Base-by-base conservation (phyloP, 92 coral and sea anemone species). In the Palythoa heliodiscus region DNA sequence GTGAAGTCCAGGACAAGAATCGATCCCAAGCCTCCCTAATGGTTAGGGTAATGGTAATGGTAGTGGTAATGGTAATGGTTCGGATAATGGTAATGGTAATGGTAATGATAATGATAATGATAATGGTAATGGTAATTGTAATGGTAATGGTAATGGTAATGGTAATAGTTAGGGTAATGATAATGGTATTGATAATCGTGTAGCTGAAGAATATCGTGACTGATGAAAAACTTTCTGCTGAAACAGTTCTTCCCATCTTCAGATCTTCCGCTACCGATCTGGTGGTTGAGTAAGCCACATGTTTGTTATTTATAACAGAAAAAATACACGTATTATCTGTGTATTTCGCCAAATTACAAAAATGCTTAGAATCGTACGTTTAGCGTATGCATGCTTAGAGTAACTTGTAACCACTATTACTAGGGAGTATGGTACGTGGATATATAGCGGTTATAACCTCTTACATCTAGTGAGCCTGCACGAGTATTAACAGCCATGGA, bases 131-230 rank as follows among this genome's bases (percentile, higher is more conserved):
- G 64, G 1, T 12, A 58, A 14, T 58, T 20, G 4, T 58, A 11
- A 58, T 0, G 64, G 20, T 58, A 19, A 58, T 58, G 5, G 7
- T 43, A 43, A 43, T 43, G 48, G 48, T 43, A 43, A 43, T 43
- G 8, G 8, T 43, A 43, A 4, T 43, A 7, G 8, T 43, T 4
- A 43, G 5, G 48, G 48, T 43, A 43, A 58, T 58, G 17, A 7
- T 19, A 19, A 19, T 58, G 17, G 20, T 1, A 3, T 9, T 58
- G 64, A 2, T 58, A 19, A 58, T 14, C 19, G 17, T 58, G 70
- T 93, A 93, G 66, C 95, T 93, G 81, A 93, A 93, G 82, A 81
- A 93, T 78, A 93, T 88, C 16, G 95, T 93, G 53, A 93, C 95
- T 11, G 89, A 76, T 25, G 84, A 47, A 70, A 87, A 93, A 52